A percentile compares a stretch with the other conserved stretches of the same genome.
Evolutionary conservation across 37 sponge, comb jelly and placozoan genomes (phyloP).

Genomic region (Ianthella basta): DNA sequence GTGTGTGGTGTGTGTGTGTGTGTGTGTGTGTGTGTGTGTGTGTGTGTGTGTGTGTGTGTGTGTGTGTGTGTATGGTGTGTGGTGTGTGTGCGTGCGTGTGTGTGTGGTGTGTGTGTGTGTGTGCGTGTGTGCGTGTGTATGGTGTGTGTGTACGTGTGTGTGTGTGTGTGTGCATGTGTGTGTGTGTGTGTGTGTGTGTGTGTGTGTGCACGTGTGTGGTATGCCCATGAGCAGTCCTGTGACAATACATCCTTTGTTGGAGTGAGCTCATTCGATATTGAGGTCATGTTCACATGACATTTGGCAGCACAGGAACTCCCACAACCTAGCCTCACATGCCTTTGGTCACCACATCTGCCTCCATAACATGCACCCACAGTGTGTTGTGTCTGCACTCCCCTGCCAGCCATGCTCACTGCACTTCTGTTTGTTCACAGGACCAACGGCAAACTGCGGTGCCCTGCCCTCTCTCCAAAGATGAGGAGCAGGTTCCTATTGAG

Average conservation of each 20-base stretch:
- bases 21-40: too few relatives aligned
- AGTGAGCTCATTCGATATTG: not conserved
- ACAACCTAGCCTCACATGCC: too few relatives aligned
- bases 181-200: slow-evolving; percentile 11
- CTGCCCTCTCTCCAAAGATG: slow-evolving; percentile 72
- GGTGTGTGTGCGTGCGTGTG: too few relatives aligned
- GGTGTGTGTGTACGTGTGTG: slow-evolving; percentile 11
- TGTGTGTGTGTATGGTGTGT: too few relatives aligned
- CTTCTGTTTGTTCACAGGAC: slow-evolving; percentile 41
- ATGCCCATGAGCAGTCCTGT: too few relatives aligned
- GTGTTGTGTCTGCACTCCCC: not conserved
- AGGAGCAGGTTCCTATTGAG: slow-evolving; percentile 45
- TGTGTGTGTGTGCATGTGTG: slow-evolving; percentile 15
- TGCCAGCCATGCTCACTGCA: not conserved
- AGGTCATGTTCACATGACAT: not conserved
- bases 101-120: too few relatives aligned
- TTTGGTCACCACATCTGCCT: not conserved
- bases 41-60: too few relatives aligned
- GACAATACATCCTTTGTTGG: too few relatives aligned
- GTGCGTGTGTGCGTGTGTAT: too few relatives aligned
- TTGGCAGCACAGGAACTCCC: not conserved
- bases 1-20: too few relatives aligned
- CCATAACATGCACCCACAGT: not conserved
- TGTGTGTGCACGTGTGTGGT: not conserved
- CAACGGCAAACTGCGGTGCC: slow-evolving; percentile 77